Evolutionary conservation across 2,797 vertebrate genomes (phyloP), one percentile per base, ranked within the genome.

Genomic region (Tinamus major): DNA sequence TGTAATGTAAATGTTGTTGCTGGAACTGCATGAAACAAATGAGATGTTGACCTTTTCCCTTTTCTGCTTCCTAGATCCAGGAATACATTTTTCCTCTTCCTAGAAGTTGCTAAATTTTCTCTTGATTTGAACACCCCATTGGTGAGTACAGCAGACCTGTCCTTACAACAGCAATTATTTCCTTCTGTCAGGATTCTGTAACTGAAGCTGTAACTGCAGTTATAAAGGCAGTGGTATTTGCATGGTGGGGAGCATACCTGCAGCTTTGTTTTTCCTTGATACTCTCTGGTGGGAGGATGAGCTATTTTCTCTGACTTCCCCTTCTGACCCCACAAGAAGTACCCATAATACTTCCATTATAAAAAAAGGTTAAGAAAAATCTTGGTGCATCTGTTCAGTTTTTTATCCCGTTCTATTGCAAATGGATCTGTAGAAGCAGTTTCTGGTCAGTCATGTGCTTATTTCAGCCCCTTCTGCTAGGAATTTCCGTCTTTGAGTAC

Each of bases 61-160:
- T 10, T 85, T 92, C 26, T 89, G 8, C 85, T 91, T 85, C 29
- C 68, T 93, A 97, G 96, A 79, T 94, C 58, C 72, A 68, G 71
- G 86, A 86, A n/a, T 29, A 72, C n/a, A 9, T 49, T 85, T 35
- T 58, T 49, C 15, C 49, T 89, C 0, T 68, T 74, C 61, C 2
- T 1, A 29, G 70, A 75, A 79, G 63, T 75, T 83, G 29, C 49
- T 64, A 20, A 39, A 19, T 5, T 75, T 92, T 82, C 46, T 90
- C 51, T 80, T 74, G 48, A 21, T 88, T 92, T 89, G 49, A 55
- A 39, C 59, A 64, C 15, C 2, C 24, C 8, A 4, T 80, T 63
- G 78, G 95, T 96, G 68, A 96, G 94, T 94, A 67, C 63, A 9
- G 33, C 37, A 53, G n/a, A 27, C 61, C 49, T 10, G 0, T 84